Base-by-base conservation (phyloP, 1,140 invertebrate genomes). In the Camponotus pennsylvanicus region DNA sequence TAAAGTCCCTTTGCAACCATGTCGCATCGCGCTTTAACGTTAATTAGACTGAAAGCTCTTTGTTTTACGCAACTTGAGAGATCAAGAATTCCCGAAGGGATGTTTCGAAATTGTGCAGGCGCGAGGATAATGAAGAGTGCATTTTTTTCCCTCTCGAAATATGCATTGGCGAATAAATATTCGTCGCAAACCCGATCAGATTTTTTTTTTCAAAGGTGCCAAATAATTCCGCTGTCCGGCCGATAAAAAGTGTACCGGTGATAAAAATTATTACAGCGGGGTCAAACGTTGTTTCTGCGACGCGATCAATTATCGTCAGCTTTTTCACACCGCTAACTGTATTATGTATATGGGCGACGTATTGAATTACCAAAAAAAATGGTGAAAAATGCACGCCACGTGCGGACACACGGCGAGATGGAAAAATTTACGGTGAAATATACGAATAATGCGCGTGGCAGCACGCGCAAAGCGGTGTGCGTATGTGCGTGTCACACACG, bases 291-390 rank as follows among this genome's bases (percentile, higher is more conserved):
- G 69, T 83, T 75, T 61, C 79, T 61, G 79, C 79, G 79, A 83
- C 79, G 79, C 61, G 55, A 83, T 83, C 79, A 83, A 83, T 83
- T 83, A 83, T 83, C 79, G 79, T 83, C 79, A 83, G 69, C 69
- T 83, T 55, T 83, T 83, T 83, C 69, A 69, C 69, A 55, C 79
- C 69, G 40, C 79, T 83, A 83, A 83, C 79, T 83, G 79, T 83
- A 83, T 83, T 83, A 83, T 83, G 69, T 61, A 83, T 52, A 52
- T 83, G 79, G 73, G 79, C 79, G 69, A 83, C 69, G 69, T 83
- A 83, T 83, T 83, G 79, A 83, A 83, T 83, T 83, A 83, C 79
- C 79, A 83, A 83, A 83, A 40, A 27, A 83, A 83, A 83, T 75
- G 55, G 52, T 83, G 79, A 83, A 83, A 83, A 83, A 83, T 83